Evolutionary conservation across 2,888 invertebrate genomes (phyloP).

Genomic region (Pyrochroa serraticornis): DNA sequence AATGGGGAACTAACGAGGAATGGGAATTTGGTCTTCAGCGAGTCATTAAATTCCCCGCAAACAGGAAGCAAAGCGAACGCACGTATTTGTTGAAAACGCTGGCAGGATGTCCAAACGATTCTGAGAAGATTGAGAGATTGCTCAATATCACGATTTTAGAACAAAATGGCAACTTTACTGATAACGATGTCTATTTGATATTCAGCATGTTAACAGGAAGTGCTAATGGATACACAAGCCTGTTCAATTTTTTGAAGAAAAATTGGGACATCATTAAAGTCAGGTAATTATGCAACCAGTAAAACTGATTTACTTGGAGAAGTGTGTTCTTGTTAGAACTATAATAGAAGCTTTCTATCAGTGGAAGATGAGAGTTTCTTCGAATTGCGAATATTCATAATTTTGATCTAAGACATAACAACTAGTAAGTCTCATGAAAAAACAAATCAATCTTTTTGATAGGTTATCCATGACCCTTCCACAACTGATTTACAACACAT

Average conservation of each 20-base stretch:
- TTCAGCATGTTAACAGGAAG: slow-evolving; percentile 76
- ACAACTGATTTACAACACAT: too few relatives aligned
- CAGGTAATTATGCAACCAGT: slow-evolving; percentile 59
- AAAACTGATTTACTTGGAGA: background rate
- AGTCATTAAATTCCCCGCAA: slow-evolving; percentile 75
- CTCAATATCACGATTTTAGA: slow-evolving; percentile 74
- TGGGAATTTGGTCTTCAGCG: slow-evolving; percentile 83
- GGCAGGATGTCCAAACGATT: slow-evolving; percentile 78
- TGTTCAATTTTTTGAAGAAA: slow-evolving; percentile 73
- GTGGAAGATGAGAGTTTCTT: too few relatives aligned
- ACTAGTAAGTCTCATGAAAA: too few relatives aligned
- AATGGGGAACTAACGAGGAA: slow-evolving; percentile 79
- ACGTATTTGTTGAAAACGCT: slow-evolving; percentile 78
- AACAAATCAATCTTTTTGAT: too few relatives aligned
- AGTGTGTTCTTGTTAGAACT: background rate
- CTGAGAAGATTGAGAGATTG: slow-evolving; percentile 69
- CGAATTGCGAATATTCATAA: too few relatives aligned
- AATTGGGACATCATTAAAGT: slow-evolving; percentile 73
- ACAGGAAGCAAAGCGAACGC: slow-evolving; percentile 74
- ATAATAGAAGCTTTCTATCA: too few relatives aligned
- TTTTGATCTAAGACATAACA: too few relatives aligned
- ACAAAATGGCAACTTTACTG: slow-evolving; percentile 74
- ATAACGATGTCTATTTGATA: slow-evolving; percentile 76
- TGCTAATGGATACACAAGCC: slow-evolving; percentile 72
- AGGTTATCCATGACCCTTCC: too few relatives aligned